Base-by-base conservation (phyloP, 92 coral and sea anemone genomes). In the Phymanthus crucifer region DNA sequence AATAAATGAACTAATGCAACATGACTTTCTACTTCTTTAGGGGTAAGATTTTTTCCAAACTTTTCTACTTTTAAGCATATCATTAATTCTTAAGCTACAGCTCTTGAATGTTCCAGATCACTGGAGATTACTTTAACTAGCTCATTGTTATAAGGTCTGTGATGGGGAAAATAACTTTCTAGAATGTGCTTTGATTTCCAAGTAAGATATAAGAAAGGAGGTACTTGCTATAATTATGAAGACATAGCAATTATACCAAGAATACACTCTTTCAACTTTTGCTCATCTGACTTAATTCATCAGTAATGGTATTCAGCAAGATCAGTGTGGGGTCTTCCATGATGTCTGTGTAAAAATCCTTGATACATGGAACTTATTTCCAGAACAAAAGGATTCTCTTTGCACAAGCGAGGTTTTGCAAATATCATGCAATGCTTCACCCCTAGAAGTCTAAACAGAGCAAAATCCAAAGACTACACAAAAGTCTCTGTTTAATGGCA, bases 321-420 rank as follows among this genome's bases (percentile, higher is more conserved):
- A 58, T 61, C 57, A 37, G 47, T 34, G 8, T 17, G 31, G 18
- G 68, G 72, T 61, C 81, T 58, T 14, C 48, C 3, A 31, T 77
- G 54, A 69, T 61, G 47, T 69, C 73, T 69, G 73, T n/a, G 43
- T 19, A 17, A 70, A 36, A 35, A 54, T 21, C n/a, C 27, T 29
- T 21, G 5, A 54, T 54, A 54, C 24, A 54, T 21, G 11, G 64
- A 54, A 14, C 64, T 54, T 21, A 21, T 4, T 54, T 64, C 1
- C 37, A 19, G 40, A 64, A 73, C 78, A 73, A 46, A 18, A 18
- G 40, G 5, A 21, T 13, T 26, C 2, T 37, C 36, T 77, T 64
- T 36, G 72, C 72, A 61, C 43, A 24, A 64, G 27, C 23, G 48
- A 77, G 81, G 34, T 36, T 11, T 27, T 75, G 70, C 80, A 77